Evolutionary conservation across 30 jellyfish, hydroid and myxozoan genomes (phyloP), one percentile per base, ranked within the genome.

Genomic region (Turritopsis dohrnii): DNA sequence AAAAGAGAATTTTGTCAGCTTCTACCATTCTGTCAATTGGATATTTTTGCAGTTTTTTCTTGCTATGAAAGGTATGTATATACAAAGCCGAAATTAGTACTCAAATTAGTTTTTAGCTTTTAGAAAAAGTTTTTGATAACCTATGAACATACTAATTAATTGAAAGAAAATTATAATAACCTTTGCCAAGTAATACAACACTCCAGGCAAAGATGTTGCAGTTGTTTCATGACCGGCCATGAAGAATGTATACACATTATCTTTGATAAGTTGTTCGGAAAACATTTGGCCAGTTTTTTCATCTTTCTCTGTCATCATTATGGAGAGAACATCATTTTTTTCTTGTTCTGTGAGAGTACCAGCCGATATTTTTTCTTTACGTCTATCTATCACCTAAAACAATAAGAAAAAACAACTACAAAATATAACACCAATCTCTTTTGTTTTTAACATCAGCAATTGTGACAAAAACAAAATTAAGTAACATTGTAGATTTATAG

Each of bases 191-290:
- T 23, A 74, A 17, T 7, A 30, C 26, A 74, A 52, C 27, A 74
- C 83, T 20, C 54, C 65, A 27, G 83, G 83, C 27, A 74, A 24
- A 20, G 83, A 20, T 24, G 65, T 74, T 16, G 83, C 83, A 24
- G 83, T 74, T 23, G 83, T 74, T 30, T 74, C 83, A 3, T 74
- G 65, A 9, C 83, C 83, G 16, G 83, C 83, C 65, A 74, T n/a
- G 54, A 74, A 24, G 24, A 74, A 74, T 0, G 83, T 74, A 1
- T n/a, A 74, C 18, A 22, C 54, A 24, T 16, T 29, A 74, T 27
- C 83, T 0, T 74, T 26, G 17, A 74, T 30, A 1, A 74, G 24
- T 23, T 74, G 65, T n/a, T 74, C 83, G 13, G 83, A n/a, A 1
- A 74, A 74, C 27, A 27, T 30, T 74, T 74, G 53, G 41, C 83